Conservation (phyloP, 2,797 vertebrate genomes). For the Tinamus major region DNA sequence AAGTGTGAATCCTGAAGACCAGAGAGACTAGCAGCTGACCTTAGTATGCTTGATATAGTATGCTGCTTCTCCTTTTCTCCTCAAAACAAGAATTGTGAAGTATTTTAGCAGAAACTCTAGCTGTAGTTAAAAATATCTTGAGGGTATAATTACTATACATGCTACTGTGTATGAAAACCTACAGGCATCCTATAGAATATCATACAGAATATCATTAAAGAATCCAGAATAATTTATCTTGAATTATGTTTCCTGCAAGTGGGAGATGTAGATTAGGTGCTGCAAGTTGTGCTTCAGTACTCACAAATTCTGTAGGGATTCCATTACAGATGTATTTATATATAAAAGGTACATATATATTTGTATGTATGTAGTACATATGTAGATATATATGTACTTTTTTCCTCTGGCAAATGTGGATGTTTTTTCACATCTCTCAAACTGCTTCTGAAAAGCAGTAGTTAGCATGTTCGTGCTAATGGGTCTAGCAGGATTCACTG, state of each 20-base stretch:
- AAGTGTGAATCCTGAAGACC: background rate
- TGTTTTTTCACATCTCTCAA: background rate
- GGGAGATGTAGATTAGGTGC: background rate
- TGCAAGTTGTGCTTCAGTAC: background rate
- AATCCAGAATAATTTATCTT: background rate
- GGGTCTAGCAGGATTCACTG: background rate
- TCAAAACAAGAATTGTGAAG: no score
- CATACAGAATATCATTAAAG: background rate
- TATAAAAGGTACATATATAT: no score
- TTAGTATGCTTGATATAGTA: background rate
- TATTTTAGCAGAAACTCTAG: background rate
- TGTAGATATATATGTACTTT: no score
- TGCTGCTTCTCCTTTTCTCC: no score
- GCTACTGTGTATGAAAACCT: background rate
- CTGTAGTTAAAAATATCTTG: background rate
- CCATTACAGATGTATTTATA: no score
- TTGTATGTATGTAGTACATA: no score
- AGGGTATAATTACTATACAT: background rate
- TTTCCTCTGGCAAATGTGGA: background rate
- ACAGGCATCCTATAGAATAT: no score
- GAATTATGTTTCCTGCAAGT: background rate
- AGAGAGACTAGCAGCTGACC: background rate
- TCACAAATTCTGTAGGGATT: background rate
- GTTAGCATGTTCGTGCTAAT: background rate
- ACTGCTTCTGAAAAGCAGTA: background rate